Evolutionary conservation across 2,113 vertebrate genomes (phyloP).

Genomic region (Ammospiza caudacuta): DNA sequence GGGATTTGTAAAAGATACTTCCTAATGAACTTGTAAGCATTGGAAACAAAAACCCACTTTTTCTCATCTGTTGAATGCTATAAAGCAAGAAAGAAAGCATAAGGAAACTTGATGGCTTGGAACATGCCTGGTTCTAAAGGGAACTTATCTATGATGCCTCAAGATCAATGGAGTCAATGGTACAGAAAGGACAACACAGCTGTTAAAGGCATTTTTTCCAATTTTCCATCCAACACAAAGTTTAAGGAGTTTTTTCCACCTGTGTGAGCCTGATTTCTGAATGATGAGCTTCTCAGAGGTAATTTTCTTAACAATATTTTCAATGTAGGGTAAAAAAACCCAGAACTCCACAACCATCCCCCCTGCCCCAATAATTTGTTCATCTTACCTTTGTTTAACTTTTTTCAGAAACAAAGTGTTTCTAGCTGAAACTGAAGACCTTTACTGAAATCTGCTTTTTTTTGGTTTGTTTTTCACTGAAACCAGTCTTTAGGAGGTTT

Average conservation of each 20-base stretch:
- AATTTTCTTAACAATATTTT: neutral
- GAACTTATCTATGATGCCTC: neutral
- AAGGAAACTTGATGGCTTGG: neutral
- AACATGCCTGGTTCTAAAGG: neutral
- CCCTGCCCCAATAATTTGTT: neutral
- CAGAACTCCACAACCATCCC: neutral
- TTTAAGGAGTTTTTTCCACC: neutral
- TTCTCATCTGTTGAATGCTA: neutral
- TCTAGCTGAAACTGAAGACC: neutral
- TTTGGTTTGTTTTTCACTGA: neutral
- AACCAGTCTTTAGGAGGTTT: neutral
- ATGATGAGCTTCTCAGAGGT: neutral
- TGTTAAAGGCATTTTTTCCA: neutral
- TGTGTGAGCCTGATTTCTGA: neutral
- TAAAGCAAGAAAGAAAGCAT: neutral
- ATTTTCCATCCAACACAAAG: neutral
- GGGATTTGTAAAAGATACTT: conserved; percentile 13
- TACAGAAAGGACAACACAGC: neutral
- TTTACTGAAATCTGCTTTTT: neutral
- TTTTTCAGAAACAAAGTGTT: neutral
- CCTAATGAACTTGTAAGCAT: neutral
- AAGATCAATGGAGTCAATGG: neutral
- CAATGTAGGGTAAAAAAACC: neutral
- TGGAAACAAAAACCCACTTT: neutral
- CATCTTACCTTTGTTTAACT: neutral